Conservation (phyloP, 2,888 invertebrate species). For the Carterocephalus palaemon region DNA sequence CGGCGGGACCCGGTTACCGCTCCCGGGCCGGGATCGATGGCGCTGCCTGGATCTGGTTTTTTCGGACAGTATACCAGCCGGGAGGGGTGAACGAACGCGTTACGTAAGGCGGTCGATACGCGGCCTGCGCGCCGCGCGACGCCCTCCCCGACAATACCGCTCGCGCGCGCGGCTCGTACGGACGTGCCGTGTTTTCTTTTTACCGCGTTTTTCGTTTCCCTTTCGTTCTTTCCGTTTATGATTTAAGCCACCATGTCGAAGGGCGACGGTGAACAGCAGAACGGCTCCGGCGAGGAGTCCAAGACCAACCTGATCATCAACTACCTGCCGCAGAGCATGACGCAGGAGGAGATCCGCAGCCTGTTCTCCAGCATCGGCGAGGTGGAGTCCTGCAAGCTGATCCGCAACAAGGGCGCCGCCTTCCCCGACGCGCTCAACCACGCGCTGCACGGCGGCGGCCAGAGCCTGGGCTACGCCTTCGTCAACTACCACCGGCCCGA, state of each 20-base stretch:
- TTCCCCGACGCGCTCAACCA: slow-evolving; percentile 82
- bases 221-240: slow-evolving; percentile 80
- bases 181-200: slow-evolving; percentile 74
- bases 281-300: slow-evolving; percentile 93
- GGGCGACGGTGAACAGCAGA: slow-evolving; percentile 92
- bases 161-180: slow-evolving; percentile 72
- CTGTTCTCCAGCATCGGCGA: slow-evolving; percentile 99
- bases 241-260: slow-evolving; percentile 88
- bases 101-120: slow-evolving; percentile 71
- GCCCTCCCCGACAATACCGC: slow-evolving; percentile 58
- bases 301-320: slow-evolving; percentile 99
- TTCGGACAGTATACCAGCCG: slow-evolving; percentile 75
- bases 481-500: slow-evolving; percentile 99
- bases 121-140: slow-evolving; percentile 55
- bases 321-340: slow-evolving; percentile 99
- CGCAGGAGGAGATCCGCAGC: slow-evolving; percentile 98
- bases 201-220: slow-evolving; percentile 79
- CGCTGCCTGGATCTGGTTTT: slow-evolving; percentile 71
- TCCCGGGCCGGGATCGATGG: slow-evolving; percentile 63
- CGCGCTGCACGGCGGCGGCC: slow-evolving; percentile 85
- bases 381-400: slow-evolving; percentile 99
- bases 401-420: slow-evolving; percentile 97
- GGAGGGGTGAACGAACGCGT: slow-evolving; percentile 76
- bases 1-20: slow-evolving; percentile 34
- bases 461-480: slow-evolving; percentile 99